Percentiles rank a stretch among this genome's conserved stretches.
These are phyloP conservation scores for Aurelia sp. DNA, from an alignment of 30 jellyfish, hydroid and myxozoan species.

Conservation along the genomic window DNA sequence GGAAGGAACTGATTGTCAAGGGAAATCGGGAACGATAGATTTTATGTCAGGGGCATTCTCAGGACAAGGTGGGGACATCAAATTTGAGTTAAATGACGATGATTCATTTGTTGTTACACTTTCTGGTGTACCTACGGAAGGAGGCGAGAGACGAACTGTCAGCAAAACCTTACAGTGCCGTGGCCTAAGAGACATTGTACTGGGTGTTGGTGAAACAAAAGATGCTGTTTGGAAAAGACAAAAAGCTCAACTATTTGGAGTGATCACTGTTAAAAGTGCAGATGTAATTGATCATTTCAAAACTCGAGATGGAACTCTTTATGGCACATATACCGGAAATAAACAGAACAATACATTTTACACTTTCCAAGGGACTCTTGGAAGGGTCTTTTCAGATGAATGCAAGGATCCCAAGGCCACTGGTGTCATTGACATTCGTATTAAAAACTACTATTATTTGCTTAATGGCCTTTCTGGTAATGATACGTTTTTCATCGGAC, in stretches of 20 bases:
- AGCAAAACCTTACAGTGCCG: background rate
- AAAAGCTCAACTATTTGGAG: background rate
- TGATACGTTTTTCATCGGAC: too few relatives aligned
- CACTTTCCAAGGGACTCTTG: background rate
- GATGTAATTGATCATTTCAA: background rate
- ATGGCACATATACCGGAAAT: slow-evolving; percentile 1
- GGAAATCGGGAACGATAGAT: background rate
- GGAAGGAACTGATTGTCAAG: background rate
- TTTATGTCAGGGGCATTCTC: background rate
- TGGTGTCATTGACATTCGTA: too few relatives aligned
- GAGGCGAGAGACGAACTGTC: background rate
- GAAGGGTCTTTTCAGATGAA: too few relatives aligned
- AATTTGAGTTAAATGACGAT: background rate
- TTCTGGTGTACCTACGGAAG: background rate
- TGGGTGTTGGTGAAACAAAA: background rate
- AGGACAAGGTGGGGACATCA: background rate
- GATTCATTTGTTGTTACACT: background rate
- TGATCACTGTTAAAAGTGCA: background rate
- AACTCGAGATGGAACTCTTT: background rate
- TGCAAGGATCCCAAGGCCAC: too few relatives aligned
- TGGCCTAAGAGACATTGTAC: background rate
- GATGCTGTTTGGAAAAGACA: background rate
- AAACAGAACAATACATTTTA: background rate
- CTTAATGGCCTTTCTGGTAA: too few relatives aligned
- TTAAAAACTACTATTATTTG: too few relatives aligned